phyloP scores from a whole-genome alignment of 2,113 vertebrate genomes.

The Camelus bactrianus region DNA sequence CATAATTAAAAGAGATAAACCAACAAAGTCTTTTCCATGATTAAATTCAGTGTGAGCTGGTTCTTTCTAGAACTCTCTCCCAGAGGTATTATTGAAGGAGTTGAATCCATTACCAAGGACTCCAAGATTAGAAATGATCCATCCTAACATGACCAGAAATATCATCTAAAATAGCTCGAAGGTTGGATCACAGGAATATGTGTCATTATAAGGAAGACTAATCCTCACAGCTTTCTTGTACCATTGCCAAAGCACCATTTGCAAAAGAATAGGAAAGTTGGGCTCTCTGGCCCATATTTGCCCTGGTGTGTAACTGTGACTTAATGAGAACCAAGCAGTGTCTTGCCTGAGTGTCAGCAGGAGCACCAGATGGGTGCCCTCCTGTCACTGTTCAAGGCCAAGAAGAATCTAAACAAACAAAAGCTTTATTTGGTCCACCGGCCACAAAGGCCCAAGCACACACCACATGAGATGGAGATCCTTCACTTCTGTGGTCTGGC shows the following conservation, averaged over 20 bases:
- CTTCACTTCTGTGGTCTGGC: conserved; percentile 68
- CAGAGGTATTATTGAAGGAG: neutral
- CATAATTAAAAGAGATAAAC: neutral
- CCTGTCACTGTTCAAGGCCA: conserved; percentile 6
- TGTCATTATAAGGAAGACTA: neutral
- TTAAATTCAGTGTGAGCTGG: neutral
- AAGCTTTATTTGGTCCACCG: conserved; percentile 25
- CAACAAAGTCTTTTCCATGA: neutral
- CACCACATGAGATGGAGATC: conserved; percentile 48
- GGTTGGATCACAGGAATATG: neutral
- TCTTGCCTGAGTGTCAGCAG: neutral
- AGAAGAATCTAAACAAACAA: conserved; percentile 64
- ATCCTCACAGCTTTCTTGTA: neutral
- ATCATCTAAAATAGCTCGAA: neutral
- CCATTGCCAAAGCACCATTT: neutral
- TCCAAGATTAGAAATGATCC: conserved; percentile 9
- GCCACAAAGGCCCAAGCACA: conserved; percentile 57
- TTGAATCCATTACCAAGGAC: neutral
- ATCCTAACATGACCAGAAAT: neutral
- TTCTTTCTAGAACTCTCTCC: conserved; percentile 40
- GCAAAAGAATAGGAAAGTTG: neutral
- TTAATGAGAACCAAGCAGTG: neutral
- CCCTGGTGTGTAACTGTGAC: neutral
- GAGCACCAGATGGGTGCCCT: conserved; percentile 6
- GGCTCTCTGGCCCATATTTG: neutral